phyloP scores from a whole-genome alignment of 2,113 vertebrate species.

The Brachyhypopomus occidentalis region DNA sequence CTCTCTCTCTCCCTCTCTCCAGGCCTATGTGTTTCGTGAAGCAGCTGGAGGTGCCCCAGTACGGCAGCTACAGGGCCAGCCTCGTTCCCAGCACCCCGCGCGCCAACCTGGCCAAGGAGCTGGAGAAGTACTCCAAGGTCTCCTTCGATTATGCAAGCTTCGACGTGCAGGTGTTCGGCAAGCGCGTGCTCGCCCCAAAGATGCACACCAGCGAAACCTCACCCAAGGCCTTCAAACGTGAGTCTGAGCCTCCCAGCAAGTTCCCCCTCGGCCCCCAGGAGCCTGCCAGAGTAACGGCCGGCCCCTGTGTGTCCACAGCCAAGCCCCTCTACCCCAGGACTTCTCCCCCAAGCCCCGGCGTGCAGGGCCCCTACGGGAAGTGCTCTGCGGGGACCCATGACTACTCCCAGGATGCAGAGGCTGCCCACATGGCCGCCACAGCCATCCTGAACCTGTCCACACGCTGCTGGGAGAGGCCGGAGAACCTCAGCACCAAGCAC shows the following conservation, averaged over 20 bases:
- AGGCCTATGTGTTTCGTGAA: slow-evolving; percentile 99
- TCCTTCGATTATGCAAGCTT: slow-evolving; percentile 99
- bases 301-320: slow-evolving; percentile 68
- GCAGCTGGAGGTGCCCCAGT: slow-evolving; percentile 94
- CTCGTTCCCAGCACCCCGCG: slow-evolving; percentile 88
- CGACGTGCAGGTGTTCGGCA: slow-evolving; percentile 99
- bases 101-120: slow-evolving; percentile 96
- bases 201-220: slow-evolving; percentile 96
- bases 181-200: slow-evolving; percentile 98
- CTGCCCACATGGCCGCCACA: slow-evolving; percentile 96
- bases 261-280: no score
- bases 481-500: slow-evolving; percentile 94
- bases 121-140: slow-evolving; percentile 99
- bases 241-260: slow-evolving; percentile 61
- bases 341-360: slow-evolving; percentile 82
- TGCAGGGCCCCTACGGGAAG: slow-evolving; percentile 82
- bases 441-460: slow-evolving; percentile 98
- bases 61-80: slow-evolving; percentile 88
- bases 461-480: slow-evolving; percentile 96
- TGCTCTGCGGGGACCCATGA: slow-evolving; percentile 84
- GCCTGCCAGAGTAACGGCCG: not conserved
- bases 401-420: slow-evolving; percentile 94
- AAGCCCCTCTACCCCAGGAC: slow-evolving; percentile 85
- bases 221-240: slow-evolving; percentile 99
- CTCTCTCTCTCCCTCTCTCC: slow-evolving; percentile 7